phyloP scores from a whole-genome alignment of 2,888 invertebrate species.

The Drosophila hamatofila region DNA sequence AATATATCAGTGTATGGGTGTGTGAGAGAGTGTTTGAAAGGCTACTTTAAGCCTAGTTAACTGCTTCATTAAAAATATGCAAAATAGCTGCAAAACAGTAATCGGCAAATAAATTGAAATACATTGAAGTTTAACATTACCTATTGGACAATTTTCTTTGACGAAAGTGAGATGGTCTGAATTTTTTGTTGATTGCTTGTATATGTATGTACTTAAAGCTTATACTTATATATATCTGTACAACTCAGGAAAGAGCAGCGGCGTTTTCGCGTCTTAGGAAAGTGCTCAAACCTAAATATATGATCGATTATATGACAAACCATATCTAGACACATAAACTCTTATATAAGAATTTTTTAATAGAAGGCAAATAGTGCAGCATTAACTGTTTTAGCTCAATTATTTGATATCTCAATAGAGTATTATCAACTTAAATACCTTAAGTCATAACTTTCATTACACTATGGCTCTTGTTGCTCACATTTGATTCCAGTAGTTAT shows the following conservation, averaged over 20 bases:
- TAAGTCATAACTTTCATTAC: too few relatives aligned
- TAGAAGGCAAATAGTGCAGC: too few relatives aligned
- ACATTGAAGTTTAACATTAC: not conserved
- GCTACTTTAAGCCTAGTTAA: conserved; percentile 27
- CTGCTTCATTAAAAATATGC: conserved; percentile 46
- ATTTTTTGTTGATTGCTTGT: conserved; percentile 14
- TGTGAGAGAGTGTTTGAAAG: not conserved
- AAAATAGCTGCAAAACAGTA: conserved; percentile 11
- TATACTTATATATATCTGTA: too few relatives aligned
- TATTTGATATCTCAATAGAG: not conserved
- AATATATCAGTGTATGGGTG: not conserved
- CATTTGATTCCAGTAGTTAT: not conserved
- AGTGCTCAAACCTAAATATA: too few relatives aligned
- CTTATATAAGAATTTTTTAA: too few relatives aligned
- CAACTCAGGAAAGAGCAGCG: too few relatives aligned
- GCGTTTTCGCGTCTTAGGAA: too few relatives aligned
- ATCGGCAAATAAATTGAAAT: not conserved
- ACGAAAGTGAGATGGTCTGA: conserved; percentile 11
- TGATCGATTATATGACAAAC: too few relatives aligned
- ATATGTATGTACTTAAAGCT: too few relatives aligned
- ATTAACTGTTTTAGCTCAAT: too few relatives aligned
- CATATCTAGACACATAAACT: too few relatives aligned
- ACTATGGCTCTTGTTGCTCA: not conserved
- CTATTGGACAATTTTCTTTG: conserved; percentile 15
- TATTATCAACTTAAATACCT: too few relatives aligned